Evolutionary conservation across 2,797 vertebrate genomes (phyloP).

Genomic region (Pipistrellus kuhlii): DNA sequence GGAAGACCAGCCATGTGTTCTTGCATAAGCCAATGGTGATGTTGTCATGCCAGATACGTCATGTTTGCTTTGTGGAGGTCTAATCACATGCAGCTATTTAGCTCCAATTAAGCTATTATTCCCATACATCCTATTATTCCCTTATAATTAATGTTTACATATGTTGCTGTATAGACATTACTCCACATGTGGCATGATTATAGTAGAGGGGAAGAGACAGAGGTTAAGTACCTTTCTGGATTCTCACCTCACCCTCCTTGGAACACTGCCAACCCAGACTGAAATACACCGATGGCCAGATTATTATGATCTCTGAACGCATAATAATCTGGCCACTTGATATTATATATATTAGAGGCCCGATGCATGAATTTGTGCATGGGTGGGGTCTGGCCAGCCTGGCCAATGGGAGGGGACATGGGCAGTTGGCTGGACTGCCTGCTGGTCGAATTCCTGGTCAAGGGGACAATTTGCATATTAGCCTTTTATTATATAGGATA

Average conservation of each 20-base stretch:
- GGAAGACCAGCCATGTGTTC: not conserved
- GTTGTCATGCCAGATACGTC: not conserved
- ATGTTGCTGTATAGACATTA: not conserved
- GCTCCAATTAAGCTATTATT: not conserved
- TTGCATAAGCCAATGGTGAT: not conserved
- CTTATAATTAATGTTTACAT: not conserved
- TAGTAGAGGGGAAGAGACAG: not conserved
- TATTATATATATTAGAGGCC: too few relatives aligned
- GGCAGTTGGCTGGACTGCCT: too few relatives aligned
- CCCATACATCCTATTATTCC: not conserved
- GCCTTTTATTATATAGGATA: too few relatives aligned
- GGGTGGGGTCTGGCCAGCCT: too few relatives aligned
- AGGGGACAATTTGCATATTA: too few relatives aligned
- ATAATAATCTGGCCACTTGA: too few relatives aligned
- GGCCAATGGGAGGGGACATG: too few relatives aligned
- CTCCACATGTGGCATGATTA: not conserved
- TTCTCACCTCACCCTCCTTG: not conserved
- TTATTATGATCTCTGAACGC: too few relatives aligned
- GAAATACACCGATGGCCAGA: not conserved
- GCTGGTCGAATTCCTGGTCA: too few relatives aligned
- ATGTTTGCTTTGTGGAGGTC: not conserved
- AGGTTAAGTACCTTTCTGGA: not conserved
- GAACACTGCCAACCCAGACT: not conserved
- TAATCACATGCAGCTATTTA: slow-evolving; percentile 6
- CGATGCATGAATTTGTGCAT: too few relatives aligned